Conservation (phyloP, 2,888 invertebrate species). For the Agrotis puta region DNA sequence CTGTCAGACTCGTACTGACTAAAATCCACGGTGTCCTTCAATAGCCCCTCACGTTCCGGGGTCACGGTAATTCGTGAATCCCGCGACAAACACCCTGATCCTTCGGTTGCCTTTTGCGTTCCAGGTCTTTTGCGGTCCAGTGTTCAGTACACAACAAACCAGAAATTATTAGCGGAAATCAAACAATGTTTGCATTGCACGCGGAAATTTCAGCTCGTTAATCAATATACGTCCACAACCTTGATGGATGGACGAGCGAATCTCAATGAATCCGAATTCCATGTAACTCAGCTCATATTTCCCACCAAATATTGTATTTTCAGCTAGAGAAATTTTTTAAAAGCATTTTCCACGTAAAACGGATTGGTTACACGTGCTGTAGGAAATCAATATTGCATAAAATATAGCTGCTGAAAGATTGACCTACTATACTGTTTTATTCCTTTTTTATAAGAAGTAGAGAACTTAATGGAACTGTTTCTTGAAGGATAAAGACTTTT, state of each 20-base stretch:
- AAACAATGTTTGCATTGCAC: background rate
- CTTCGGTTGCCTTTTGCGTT: too few species aligned
- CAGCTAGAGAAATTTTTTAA: background rate
- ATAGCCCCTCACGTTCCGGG: too few species aligned
- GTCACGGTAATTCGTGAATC: too few species aligned
- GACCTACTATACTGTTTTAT: constrained; percentile 1
- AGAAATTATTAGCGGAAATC: background rate
- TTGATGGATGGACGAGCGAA: background rate
- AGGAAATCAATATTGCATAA: constrained; percentile 35
- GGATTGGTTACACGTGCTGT: constrained; percentile 19
- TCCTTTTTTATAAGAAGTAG: background rate
- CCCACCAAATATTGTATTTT: background rate
- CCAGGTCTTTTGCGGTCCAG: too few species aligned
- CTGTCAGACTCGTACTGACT: too few species aligned
- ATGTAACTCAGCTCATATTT: background rate
- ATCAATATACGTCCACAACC: constrained; percentile 1
- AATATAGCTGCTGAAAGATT: constrained; percentile 1
- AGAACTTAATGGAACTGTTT: too few species aligned
- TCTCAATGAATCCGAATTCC: constrained; percentile 2
- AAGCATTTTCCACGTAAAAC: background rate
- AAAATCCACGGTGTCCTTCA: too few species aligned
- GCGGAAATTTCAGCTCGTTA: constrained; percentile 5
- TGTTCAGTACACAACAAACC: background rate
- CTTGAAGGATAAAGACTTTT: too few species aligned
- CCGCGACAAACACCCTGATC: too few species aligned